Evolutionary conservation across 2,113 vertebrate species (phyloP), one percentile per base, ranked within the genome.

Genomic region (Channa argus): DNA sequence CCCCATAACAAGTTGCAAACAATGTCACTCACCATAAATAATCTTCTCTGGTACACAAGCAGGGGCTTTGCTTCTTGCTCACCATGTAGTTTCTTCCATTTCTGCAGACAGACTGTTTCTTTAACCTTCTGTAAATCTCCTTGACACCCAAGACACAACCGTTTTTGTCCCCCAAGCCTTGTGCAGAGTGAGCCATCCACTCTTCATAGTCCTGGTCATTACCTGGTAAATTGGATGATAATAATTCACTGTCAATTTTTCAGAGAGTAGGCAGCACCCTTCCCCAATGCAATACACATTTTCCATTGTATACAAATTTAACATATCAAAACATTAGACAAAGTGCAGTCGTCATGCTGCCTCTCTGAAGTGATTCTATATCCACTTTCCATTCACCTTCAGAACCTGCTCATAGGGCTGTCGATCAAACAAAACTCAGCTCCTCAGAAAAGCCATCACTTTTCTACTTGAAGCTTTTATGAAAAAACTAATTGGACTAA

Each of bases 161-260:
- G 1, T 91, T 90, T 69, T 81, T 94, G 47, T 88, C 81, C 0
- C 71, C 68, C 39, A 15, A 54, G 38, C 54, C 81, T 0, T 63
- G 54, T 52, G 74, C 70, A 5, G 94, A 90, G 72, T 94, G 94
- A 66, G 95, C 94, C 85, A 96, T 70, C 95, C 95, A 95, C 73
- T 90, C 82, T 4, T 94, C 91, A 81, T 96, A 96, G 89, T 96
- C 92, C 56, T 68, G 52, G 5, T 92, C 82, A 1, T 64, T 78
- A 92, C 92, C 88, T 91, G 82, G 9, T 6, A 1, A 59, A 75
- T 33, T 0, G 47, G 5, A 59, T 14, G 3, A 52, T 0, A 8
- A 82, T 0, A 3, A 38, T 10, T 33, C 14, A 61, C 24, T 24
- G 12, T 11, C 24, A 24, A 24, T 24, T 24, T 24, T 24, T 24